phyloP scores from a whole-genome alignment of 2,797 vertebrate species.

The Sebastes matsubarae region DNA sequence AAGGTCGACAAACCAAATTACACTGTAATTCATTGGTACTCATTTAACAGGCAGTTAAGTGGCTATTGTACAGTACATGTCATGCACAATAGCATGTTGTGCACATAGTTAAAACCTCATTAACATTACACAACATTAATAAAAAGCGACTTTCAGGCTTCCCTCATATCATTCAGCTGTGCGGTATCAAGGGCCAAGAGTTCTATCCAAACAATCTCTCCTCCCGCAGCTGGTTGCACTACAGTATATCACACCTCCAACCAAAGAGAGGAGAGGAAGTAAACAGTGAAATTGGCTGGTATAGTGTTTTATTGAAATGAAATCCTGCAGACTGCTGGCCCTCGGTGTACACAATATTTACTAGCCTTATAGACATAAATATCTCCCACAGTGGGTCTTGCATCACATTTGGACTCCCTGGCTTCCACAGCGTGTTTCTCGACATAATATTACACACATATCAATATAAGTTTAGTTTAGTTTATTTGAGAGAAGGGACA shows the following conservation, averaged over 20 bases:
- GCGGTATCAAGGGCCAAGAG: constrained; percentile 4
- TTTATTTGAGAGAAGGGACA: neutral
- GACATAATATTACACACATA: neutral
- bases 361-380: constrained; percentile 27
- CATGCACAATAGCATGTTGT: neutral
- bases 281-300: constrained; percentile 39
- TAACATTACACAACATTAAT: constrained; percentile 9
- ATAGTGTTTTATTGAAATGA: constrained; percentile 47
- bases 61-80: neutral
- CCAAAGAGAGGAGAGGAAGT: constrained; percentile 21
- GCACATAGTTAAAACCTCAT: neutral
- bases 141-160: neutral
- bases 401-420: neutral
- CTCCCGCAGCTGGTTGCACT: constrained; percentile 29
- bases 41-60: neutral
- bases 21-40: neutral
- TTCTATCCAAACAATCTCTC: constrained; percentile 30
- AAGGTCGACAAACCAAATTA: neutral
- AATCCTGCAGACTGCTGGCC: constrained; percentile 24
- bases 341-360: constrained; percentile 26
- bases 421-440: neutral
- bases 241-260: constrained; percentile 19
- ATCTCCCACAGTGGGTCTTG: constrained; percentile 3
- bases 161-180: neutral
- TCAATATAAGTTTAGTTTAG: neutral